A percentile compares a stretch with the other conserved stretches of the same genome.
phyloP scores from a whole-genome alignment of 2,797 vertebrate genomes.

The Fistularia commersonii region DNA sequence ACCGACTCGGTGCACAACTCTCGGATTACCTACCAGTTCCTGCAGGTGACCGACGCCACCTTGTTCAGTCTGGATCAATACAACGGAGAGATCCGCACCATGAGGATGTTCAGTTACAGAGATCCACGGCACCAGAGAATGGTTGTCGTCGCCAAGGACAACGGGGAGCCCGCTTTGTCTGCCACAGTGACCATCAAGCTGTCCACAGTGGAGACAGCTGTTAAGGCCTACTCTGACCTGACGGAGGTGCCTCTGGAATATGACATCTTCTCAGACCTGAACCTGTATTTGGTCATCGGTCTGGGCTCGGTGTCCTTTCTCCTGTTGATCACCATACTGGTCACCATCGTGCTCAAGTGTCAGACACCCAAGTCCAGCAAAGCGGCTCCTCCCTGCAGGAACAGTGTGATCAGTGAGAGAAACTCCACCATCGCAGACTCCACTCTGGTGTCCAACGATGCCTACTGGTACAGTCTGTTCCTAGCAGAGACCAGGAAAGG shows the following conservation, averaged over 20 bases:
- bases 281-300: conserved; percentile 52
- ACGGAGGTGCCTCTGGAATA: conserved; percentile 49
- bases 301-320: conserved; percentile 54
- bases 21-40: conserved; percentile 47
- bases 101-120: conserved; percentile 51
- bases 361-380: conserved; percentile 41
- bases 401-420: conserved; percentile 51
- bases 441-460: conserved; percentile 53
- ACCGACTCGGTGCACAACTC: conserved; percentile 53
- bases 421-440: conserved; percentile 49
- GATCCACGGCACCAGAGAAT: conserved; percentile 44
- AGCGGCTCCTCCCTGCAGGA: conserved; percentile 39
- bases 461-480: conserved; percentile 59
- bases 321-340: conserved; percentile 52
- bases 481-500: conserved; percentile 55
- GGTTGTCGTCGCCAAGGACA: conserved; percentile 54
- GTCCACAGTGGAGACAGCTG: conserved; percentile 44
- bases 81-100: conserved; percentile 54
- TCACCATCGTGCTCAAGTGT: conserved; percentile 49
- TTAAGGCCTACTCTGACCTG: conserved; percentile 47
- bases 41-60: conserved; percentile 44
- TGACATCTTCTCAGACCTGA: conserved; percentile 55
- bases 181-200: conserved; percentile 56
- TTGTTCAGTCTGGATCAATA: conserved; percentile 53
- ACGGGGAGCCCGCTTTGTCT: conserved; percentile 48